Conservation (phyloP, 2,888 invertebrate species). For the Andrena fulva region DNA sequence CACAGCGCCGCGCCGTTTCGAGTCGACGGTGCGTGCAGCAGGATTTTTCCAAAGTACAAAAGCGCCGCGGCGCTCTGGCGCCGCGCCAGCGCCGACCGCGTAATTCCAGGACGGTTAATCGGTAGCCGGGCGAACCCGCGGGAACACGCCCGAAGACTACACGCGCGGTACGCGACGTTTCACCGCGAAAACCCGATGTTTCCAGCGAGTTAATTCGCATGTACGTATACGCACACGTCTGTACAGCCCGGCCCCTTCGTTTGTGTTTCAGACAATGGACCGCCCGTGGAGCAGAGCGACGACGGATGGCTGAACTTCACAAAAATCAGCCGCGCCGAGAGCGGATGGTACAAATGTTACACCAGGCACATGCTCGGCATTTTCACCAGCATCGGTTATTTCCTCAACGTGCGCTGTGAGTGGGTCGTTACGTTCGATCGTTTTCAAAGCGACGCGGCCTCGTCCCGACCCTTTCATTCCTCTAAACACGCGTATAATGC, state of each 20-base stretch:
- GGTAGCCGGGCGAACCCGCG: slow-evolving; percentile 34
- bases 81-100: slow-evolving; percentile 39
- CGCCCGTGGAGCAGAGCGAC: slow-evolving; percentile 88
- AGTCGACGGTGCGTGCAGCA: slow-evolving; percentile 13
- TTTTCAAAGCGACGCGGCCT: not conserved
- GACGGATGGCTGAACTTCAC: slow-evolving; percentile 95
- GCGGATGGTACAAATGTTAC: slow-evolving; percentile 97
- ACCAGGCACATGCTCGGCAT: slow-evolving; percentile 93
- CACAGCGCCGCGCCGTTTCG: not conserved
- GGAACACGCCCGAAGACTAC: slow-evolving; percentile 12
- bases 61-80: slow-evolving; percentile 33
- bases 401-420: slow-evolving; percentile 95
- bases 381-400: slow-evolving; percentile 96
- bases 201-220: slow-evolving; percentile 67
- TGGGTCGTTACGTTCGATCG: slow-evolving; percentile 78
- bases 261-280: slow-evolving; percentile 82
- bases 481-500: no score
- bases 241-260: slow-evolving; percentile 36
- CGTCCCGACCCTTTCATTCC: not conserved
- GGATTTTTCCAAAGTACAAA: slow-evolving; percentile 43
- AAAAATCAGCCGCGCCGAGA: slow-evolving; percentile 91
- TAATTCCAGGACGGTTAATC: slow-evolving; percentile 53
- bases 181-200: slow-evolving; percentile 41
- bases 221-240: slow-evolving; percentile 16
- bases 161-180: slow-evolving; percentile 22